Conservation (phyloP, 2,888 invertebrate species). For the Hypercompe scribonia region DNA sequence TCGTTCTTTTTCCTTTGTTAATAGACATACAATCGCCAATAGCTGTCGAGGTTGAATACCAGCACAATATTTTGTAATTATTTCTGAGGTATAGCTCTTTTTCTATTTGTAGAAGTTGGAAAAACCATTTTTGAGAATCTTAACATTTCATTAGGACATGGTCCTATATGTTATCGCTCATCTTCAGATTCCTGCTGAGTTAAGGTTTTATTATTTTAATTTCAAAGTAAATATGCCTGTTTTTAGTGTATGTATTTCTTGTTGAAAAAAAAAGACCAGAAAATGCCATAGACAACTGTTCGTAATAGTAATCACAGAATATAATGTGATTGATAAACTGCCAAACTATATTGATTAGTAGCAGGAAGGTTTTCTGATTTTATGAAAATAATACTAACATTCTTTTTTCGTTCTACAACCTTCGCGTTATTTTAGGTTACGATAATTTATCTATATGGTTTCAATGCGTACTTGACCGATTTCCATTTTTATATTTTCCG, state of each 20-base stretch:
- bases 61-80: not conserved
- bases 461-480: conserved; percentile 10
- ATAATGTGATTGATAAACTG: not conserved
- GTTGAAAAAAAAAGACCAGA: not conserved
- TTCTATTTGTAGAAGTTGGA: not conserved
- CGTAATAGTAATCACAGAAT: not conserved
- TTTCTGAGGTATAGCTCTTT: not conserved
- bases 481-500: conserved; percentile 7
- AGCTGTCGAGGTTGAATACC: not conserved
- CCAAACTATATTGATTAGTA: not conserved
- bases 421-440: not conserved
- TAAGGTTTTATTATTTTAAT: not conserved
- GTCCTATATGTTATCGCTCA: not conserved
- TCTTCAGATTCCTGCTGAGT: not conserved
- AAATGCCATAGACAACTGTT: not conserved
- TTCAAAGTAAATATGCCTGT: not conserved
- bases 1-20: not conserved
- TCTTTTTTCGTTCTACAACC: not conserved
- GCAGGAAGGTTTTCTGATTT: not conserved
- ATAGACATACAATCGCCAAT: not conserved
- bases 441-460: not conserved
- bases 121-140: not conserved
- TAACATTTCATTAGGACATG: not conserved
- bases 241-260: not conserved
- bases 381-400: not conserved